A percentile compares a stretch with the other conserved stretches of the same genome.
phyloP scores from a whole-genome alignment of 2,888 invertebrate genomes.

The Epistrophe eligans region DNA sequence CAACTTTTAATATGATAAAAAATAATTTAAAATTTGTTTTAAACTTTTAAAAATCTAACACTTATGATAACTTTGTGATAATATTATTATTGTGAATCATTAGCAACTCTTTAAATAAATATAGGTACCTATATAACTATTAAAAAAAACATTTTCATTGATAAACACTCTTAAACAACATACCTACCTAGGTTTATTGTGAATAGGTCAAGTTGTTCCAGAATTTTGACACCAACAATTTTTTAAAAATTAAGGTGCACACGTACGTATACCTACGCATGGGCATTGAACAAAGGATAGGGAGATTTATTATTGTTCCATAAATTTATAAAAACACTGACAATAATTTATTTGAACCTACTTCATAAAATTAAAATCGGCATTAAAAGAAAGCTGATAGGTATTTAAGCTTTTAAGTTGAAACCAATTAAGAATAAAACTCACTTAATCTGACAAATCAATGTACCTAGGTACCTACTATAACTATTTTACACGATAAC shows the following conservation, averaged over 20 bases:
- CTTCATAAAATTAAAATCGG: background rate
- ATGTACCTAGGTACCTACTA: background rate
- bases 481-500: conserved; percentile 16
- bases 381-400: background rate
- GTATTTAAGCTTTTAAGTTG: background rate
- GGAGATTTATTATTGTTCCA: background rate
- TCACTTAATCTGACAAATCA: conserved; percentile 33
- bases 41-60: too few species aligned
- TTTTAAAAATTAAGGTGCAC: background rate
- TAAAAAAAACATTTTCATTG: background rate
- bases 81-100: too few species aligned
- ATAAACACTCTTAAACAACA: background rate
- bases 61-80: too few species aligned
- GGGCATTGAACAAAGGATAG: too few species aligned
- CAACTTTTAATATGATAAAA: too few species aligned
- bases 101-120: too few species aligned
- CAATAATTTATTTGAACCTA: too few species aligned
- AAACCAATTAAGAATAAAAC: conserved; percentile 22
- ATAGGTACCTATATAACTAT: too few species aligned
- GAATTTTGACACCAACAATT: background rate
- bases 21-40: too few species aligned
- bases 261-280: background rate
- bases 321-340: background rate
- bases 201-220: background rate
- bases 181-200: too few species aligned